phyloP scores from a whole-genome alignment of 2,113 vertebrate species.

The Etheostoma cragini region DNA sequence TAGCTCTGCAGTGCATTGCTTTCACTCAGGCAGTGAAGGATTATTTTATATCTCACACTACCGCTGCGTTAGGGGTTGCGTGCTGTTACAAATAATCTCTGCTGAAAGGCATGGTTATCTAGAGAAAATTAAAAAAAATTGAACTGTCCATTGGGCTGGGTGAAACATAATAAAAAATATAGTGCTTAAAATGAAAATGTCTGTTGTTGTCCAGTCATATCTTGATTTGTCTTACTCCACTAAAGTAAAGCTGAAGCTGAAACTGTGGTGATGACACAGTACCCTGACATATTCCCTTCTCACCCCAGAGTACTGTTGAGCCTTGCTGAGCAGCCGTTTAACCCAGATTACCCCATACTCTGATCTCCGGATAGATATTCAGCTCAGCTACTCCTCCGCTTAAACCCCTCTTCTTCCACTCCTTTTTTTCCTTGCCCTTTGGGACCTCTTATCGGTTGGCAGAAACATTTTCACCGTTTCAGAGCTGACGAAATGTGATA shows the following conservation, averaged over 20 bases:
- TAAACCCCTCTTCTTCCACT: conserved; percentile 52
- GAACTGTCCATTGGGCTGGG: not conserved
- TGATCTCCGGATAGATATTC: conserved; percentile 77
- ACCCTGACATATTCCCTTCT: conserved; percentile 22
- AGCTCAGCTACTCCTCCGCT: conserved; percentile 63
- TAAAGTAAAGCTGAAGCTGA: not conserved
- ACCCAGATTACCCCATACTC: conserved; percentile 70
- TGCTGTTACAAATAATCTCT: not conserved
- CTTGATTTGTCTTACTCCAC: conserved; percentile 1
- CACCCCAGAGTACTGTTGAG: conserved; percentile 46
- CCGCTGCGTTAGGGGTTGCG: not conserved
- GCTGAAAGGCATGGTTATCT: not conserved
- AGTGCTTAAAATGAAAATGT: not conserved
- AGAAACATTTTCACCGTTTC: conserved; percentile 55
- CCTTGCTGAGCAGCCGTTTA: conserved; percentile 65
- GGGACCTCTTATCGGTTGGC: conserved; percentile 62
- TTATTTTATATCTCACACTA: conserved; percentile 12
- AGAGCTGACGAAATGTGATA: conserved; percentile 42
- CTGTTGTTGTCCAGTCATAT: not conserved
- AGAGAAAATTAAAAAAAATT: not conserved
- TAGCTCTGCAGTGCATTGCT: not conserved
- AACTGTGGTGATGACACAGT: conserved; percentile 33
- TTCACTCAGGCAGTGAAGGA: conserved; percentile 6
- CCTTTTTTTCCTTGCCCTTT: conserved; percentile 24
- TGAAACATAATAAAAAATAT: not conserved